Evolutionary conservation across 2,888 invertebrate genomes (phyloP).

Genomic region (Hirtodrosophila alboralis): DNA sequence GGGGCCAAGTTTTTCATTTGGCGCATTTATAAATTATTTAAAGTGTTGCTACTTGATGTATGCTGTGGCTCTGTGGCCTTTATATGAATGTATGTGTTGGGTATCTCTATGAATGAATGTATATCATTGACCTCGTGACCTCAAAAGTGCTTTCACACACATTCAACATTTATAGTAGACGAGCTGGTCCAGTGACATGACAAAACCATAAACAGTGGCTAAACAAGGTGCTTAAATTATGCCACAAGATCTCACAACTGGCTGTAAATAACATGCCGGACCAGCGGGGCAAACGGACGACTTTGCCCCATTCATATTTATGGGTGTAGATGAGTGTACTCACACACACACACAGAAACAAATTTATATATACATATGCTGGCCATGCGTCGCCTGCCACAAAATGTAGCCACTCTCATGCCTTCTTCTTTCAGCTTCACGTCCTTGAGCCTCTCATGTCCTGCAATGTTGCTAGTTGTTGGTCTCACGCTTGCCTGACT

Average conservation of each 20-base stretch:
- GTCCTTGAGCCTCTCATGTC: conserved; percentile 15
- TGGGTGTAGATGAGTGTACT: conserved; percentile 49
- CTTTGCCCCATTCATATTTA: conserved; percentile 67
- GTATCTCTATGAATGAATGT: conserved; percentile 33
- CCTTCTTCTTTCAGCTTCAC: conserved; percentile 14
- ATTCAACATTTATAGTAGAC: conserved; percentile 59
- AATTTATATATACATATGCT: conserved; percentile 8
- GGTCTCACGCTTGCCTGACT: conserved; percentile 75
- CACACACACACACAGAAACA: conserved; percentile 6
- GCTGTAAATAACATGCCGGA: conserved; percentile 75
- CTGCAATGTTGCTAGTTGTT: conserved; percentile 72
- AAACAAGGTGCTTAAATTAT: conserved; percentile 80
- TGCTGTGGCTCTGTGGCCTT: neutral
- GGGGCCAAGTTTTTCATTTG: conserved; percentile 72
- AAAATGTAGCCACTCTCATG: conserved; percentile 64
- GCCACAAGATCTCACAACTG: conserved; percentile 77
- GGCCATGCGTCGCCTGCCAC: conserved; percentile 72
- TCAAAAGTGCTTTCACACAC: conserved; percentile 61
- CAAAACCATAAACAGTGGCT: conserved; percentile 80
- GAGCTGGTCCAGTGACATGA: conserved; percentile 73
- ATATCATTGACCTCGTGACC: conserved; percentile 78
- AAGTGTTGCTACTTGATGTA: conserved; percentile 59
- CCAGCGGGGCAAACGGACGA: neutral
- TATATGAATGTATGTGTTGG: conserved; percentile 14
- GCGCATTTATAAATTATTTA: conserved; percentile 78